Conservation (phyloP, 2,797 vertebrate species). For the Aeoliscus strigatus region DNA sequence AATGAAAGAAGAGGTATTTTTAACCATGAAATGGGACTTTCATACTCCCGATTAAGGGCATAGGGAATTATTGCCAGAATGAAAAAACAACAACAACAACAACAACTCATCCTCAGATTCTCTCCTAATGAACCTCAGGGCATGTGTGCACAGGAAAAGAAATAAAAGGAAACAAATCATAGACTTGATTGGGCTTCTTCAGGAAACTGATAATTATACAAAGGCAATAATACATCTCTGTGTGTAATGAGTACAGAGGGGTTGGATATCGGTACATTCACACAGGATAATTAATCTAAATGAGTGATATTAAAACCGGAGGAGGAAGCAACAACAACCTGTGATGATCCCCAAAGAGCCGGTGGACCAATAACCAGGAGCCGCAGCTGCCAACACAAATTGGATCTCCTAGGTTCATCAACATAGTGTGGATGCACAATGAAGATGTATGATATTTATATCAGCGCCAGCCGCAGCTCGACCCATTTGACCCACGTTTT, state of each 20-base stretch:
- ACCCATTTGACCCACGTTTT: too few relatives aligned
- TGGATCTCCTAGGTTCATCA: conserved; percentile 31
- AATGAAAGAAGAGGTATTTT: too few relatives aligned
- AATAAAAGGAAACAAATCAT: conserved; percentile 30
- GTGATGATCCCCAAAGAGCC: conserved; percentile 26
- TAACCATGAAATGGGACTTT: too few relatives aligned
- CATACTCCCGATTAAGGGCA: too few relatives aligned
- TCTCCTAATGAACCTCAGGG: conserved; percentile 18
- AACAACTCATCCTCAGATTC: neutral
- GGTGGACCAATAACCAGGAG: conserved; percentile 25
- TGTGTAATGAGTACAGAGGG: conserved; percentile 46
- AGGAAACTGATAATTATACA: conserved; percentile 46
- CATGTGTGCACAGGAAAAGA: too few relatives aligned
- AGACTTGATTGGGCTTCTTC: conserved; percentile 39
- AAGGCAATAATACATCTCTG: conserved; percentile 53
- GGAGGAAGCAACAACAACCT: conserved; percentile 36
- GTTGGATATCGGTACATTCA: conserved; percentile 44
- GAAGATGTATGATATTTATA: neutral
- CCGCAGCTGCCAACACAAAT: conserved; percentile 18
- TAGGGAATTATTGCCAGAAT: too few relatives aligned
- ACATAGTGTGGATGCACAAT: conserved; percentile 6
- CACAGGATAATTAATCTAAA: conserved; percentile 55
- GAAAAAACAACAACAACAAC: too few relatives aligned
- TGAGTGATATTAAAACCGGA: conserved; percentile 59
- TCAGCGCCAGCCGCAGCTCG: neutral